phyloP scores from a whole-genome alignment of 2,113 vertebrate species.

The Dipodomys merriami region DNA sequence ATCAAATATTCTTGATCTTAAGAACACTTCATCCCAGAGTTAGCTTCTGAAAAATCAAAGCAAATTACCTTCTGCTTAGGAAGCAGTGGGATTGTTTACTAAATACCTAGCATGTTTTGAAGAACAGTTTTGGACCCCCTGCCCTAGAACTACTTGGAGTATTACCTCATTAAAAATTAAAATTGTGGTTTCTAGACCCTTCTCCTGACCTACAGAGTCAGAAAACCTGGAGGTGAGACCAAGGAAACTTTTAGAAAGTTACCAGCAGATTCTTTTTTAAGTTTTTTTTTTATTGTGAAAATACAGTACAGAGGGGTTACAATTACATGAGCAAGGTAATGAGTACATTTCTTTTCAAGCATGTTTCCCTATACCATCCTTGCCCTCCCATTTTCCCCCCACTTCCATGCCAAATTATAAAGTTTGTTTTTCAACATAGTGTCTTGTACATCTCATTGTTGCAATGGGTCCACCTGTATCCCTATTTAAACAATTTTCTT shows the following conservation, averaged over 20 bases:
- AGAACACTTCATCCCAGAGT: background rate
- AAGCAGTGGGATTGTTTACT: slow-evolving; percentile 5
- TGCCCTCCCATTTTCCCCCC: too few species aligned
- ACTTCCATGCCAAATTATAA: too few species aligned
- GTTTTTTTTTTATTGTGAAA: too few species aligned
- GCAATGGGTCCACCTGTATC: too few species aligned
- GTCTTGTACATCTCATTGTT: too few species aligned
- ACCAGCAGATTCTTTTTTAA: too few species aligned
- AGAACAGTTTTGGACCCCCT: background rate
- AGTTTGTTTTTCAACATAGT: too few species aligned
- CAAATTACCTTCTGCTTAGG: slow-evolving; percentile 39
- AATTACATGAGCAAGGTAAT: too few species aligned
- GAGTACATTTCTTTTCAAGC: too few species aligned
- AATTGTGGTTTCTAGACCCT: background rate
- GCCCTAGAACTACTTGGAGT: background rate
- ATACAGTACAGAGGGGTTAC: too few species aligned
- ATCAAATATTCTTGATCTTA: slow-evolving; percentile 61
- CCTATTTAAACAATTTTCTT: too few species aligned
- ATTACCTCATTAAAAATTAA: background rate
- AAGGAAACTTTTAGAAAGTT: background rate
- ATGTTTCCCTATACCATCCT: too few species aligned
- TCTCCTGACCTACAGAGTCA: background rate
- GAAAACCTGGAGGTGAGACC: background rate
- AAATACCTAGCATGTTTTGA: slow-evolving; percentile 2
- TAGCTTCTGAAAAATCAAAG: slow-evolving; percentile 59